Evolutionary conservation across 2,888 invertebrate species (phyloP), one percentile per base, ranked within the genome.

Genomic region (Lepeophtheirus nordmannii): DNA sequence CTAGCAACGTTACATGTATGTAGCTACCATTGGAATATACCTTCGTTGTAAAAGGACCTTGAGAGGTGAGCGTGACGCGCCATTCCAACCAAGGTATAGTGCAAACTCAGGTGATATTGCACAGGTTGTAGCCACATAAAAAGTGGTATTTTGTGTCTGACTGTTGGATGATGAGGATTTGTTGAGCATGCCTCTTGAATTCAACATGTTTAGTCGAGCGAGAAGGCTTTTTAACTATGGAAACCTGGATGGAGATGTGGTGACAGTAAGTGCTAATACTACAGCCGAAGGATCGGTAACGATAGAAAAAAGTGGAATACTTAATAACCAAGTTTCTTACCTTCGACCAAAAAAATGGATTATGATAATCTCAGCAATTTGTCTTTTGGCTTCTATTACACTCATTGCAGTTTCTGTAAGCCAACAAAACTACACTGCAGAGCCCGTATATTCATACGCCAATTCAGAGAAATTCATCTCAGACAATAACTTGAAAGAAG

Each of bases 221-320:
- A 38, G 41, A 62, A n/a, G 41, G 11, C 62, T 62, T 14, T 62
- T 62, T 20, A 41, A 39, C 40, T 62, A 62, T 39, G 41, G 40
- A 20, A 39, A 62, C 41, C 62, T 62, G 9, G 20, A 62, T 17
- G 40, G 41, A 10, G 30, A 23, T 30, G 37, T 22, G 1, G 17
- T 17, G 17, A 38, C 8, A 38, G 14, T 22, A 17, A 23, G 60
- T 14, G 60, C 37, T 3, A 17, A 17, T 17, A 60, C 14, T 7
- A 20, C 60, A 30, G 23, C 8, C 60, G 30, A 17, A 10, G 38
- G 53, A 46, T 46, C 37, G 8, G 60, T 60, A 10, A 23, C 30
- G 10, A 60, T 60, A 23, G 23, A 60, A 23, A 38, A 60, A 12
- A 23, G 10, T 11, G 22, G 22, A 9, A 60, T 60, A 17, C 9